phyloP scores from a whole-genome alignment of 2,797 vertebrate genomes.

The Parambassis ranga region DNA sequence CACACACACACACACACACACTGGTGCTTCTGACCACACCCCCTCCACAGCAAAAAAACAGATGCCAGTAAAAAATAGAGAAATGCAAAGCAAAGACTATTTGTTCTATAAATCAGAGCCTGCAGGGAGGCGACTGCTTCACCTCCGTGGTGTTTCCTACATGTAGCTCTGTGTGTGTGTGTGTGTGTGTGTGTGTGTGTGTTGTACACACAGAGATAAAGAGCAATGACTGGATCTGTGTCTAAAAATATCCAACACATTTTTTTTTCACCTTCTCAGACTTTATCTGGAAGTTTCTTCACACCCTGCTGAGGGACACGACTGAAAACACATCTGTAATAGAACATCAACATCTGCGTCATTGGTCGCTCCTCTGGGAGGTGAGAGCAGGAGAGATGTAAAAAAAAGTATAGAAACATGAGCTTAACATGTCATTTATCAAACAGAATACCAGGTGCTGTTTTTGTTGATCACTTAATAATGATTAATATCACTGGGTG shows the following conservation, averaged over 20 bases:
- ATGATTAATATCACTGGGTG: too few species aligned
- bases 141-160: constrained; percentile 3
- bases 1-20: too few species aligned
- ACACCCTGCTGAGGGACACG: not conserved
- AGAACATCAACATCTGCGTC: constrained; percentile 21
- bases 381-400: not conserved
- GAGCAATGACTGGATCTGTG: constrained; percentile 4
- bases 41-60: not conserved
- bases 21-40: not conserved
- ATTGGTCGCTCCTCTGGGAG: not conserved
- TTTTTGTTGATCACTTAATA: too few species aligned
- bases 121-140: not conserved
- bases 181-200: not conserved
- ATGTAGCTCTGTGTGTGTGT: not conserved
- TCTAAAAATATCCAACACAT: constrained; percentile 55
- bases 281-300: constrained; percentile 51
- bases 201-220: not conserved
- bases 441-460: too few species aligned
- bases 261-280: constrained; percentile 10
- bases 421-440: too few species aligned
- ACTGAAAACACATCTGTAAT: not conserved
- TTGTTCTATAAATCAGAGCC: not conserved
- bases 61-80: constrained; percentile 2
- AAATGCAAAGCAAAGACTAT: constrained; percentile 10
- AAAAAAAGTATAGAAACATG: not conserved